Evolutionary conservation across 2,797 vertebrate genomes (phyloP).

Genomic region (Hypotaenidia okinawae): DNA sequence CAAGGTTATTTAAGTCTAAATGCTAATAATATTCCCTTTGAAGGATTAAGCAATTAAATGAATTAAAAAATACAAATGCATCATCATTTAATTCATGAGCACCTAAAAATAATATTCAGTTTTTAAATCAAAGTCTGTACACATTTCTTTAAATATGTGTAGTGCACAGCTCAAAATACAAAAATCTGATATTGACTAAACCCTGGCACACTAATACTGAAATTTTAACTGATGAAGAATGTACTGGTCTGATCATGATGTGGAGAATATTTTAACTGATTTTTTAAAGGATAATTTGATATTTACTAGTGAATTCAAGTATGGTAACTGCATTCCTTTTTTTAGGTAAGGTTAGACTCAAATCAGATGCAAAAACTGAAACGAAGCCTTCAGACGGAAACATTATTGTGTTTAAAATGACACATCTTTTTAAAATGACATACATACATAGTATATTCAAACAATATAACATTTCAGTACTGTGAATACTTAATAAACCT

Average conservation of each 20-base stretch:
- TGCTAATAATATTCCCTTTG: not conserved
- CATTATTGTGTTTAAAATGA: not conserved
- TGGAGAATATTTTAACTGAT: not conserved
- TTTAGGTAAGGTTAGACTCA: not conserved
- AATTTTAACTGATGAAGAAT: not conserved
- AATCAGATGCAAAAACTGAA: not conserved
- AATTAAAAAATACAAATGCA: not conserved
- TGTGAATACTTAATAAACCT: not conserved
- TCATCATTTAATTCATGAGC: not conserved
- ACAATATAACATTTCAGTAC: not conserved
- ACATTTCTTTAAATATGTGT: not conserved
- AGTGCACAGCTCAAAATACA: not conserved
- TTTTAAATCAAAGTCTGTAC: not conserved
- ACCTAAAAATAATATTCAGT: not conserved
- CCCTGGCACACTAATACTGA: not conserved
- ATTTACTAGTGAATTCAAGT: not conserved
- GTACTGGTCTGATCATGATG: not conserved
- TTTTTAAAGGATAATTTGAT: not conserved
- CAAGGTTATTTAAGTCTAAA: not conserved
- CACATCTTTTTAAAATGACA: not conserved
- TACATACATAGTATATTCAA: not conserved
- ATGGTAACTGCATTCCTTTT: not conserved
- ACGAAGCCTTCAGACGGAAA: not conserved
- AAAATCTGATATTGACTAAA: not conserved
- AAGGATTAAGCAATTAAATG: not conserved